A percentile compares a stretch with the other conserved stretches of the same genome.
phyloP scores from a whole-genome alignment of 2,888 invertebrate genomes.

The Cyaniris semiargus region DNA sequence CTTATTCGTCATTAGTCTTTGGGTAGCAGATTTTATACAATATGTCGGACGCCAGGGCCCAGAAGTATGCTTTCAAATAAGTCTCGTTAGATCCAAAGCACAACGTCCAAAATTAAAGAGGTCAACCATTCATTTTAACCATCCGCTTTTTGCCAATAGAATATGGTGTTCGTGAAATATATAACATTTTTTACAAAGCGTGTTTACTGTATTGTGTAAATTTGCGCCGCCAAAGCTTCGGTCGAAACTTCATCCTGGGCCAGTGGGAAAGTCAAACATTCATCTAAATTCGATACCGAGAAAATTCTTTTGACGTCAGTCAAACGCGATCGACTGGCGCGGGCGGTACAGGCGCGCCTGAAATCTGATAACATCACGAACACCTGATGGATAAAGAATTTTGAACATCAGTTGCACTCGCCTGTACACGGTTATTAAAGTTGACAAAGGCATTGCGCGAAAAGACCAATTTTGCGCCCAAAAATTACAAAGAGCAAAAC shows the following conservation, averaged over 20 bases:
- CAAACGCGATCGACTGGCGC: conserved; percentile 18
- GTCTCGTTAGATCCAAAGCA: not conserved
- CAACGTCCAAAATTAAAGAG: not conserved
- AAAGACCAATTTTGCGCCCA: not conserved
- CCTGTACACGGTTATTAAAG: not conserved
- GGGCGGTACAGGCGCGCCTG: not conserved
- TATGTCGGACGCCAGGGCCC: no score
- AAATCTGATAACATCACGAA: conserved; percentile 27
- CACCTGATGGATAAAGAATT: conserved; percentile 19
- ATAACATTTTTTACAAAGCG: conserved; percentile 10
- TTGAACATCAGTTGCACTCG: not conserved
- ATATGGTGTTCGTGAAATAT: not conserved
- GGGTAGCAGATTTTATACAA: not conserved
- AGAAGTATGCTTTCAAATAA: not conserved
- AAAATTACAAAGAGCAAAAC: not conserved
- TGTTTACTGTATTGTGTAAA: conserved; percentile 20
- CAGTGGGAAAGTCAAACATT: conserved; percentile 29
- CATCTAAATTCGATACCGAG: conserved; percentile 27
- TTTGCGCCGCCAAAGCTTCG: conserved; percentile 10
- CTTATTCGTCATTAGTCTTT: not conserved
- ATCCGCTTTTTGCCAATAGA: not conserved
- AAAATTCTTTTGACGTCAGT: conserved; percentile 30
- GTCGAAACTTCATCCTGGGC: conserved; percentile 18
- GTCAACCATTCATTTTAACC: not conserved
- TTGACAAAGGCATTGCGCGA: not conserved